Percentiles rank a stretch among this genome's conserved stretches.
phyloP scores from a whole-genome alignment of 2,888 invertebrate genomes.

The Troides helena region DNA sequence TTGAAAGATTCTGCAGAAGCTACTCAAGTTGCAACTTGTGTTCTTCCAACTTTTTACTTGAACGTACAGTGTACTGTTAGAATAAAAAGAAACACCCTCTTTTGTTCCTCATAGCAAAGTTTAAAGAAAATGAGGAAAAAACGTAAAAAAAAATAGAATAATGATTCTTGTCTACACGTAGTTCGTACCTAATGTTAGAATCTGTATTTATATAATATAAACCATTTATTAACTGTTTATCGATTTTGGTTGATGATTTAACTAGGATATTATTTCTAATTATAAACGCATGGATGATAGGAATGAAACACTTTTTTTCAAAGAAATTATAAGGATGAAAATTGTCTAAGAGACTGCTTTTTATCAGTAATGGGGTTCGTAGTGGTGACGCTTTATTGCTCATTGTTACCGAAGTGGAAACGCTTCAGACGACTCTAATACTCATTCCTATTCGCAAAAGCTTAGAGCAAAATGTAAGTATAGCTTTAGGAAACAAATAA shows the following conservation, averaged over 20 bases:
- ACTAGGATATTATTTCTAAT: no score
- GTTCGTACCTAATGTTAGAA: no score
- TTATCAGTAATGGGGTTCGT: background rate
- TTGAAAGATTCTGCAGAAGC: background rate
- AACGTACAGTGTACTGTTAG: conserved; percentile 16
- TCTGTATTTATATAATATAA: background rate
- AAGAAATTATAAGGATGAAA: background rate
- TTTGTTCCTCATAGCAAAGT: conserved; percentile 16
- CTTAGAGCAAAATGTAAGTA: background rate
- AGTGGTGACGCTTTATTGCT: background rate
- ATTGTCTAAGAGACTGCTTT: background rate
- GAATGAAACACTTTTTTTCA: no score
- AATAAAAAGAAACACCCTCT: conserved; percentile 14
- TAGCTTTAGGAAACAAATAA: no score
- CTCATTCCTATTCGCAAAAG: background rate
- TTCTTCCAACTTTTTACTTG: conserved; percentile 23
- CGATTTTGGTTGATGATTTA: background rate
- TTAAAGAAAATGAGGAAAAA: conserved; percentile 12
- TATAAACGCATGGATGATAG: no score
- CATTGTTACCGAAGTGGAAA: conserved; percentile 1
- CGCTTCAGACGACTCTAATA: background rate
- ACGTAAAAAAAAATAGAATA: background rate
- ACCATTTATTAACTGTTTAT: background rate
- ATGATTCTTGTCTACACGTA: background rate
- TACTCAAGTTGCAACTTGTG: conserved; percentile 17